These are phyloP conservation scores for Nicator chloris DNA, from an alignment of 2,113 vertebrate species.

Conservation along the genomic window DNA sequence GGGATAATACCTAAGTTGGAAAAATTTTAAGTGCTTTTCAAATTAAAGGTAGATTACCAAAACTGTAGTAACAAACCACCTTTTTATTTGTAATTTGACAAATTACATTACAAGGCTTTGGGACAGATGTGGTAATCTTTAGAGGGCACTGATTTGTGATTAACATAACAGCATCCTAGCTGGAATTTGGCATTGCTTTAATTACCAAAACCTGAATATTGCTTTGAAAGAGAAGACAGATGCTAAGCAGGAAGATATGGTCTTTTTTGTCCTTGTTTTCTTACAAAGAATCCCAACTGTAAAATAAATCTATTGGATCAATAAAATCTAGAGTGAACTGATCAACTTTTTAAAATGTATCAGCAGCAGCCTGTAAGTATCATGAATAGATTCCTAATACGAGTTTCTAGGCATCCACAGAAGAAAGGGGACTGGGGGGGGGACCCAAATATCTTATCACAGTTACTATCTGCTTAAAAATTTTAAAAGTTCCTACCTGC, in stretches of 20 bases:
- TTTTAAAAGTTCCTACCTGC: conserved; percentile 82
- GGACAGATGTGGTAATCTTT: neutral
- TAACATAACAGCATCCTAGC: neutral
- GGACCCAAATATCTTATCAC: neutral
- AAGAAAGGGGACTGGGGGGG: neutral
- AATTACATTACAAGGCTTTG: neutral
- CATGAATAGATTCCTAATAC: neutral
- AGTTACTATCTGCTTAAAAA: neutral
- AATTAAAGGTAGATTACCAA: neutral
- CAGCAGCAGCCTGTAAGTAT: neutral
- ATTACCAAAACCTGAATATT: neutral
- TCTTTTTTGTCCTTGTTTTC: neutral
- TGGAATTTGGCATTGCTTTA: neutral
- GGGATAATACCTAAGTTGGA: neutral
- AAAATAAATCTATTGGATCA: neutral
- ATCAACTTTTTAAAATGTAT: neutral
- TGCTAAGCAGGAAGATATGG: neutral
- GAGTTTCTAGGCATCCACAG: neutral
- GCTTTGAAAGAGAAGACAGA: neutral
- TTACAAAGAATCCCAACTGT: neutral
- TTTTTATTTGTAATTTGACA: neutral
- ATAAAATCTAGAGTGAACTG: neutral
- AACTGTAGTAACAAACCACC: neutral
- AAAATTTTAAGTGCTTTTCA: neutral
- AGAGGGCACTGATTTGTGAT: neutral